Conservation (phyloP, 1,140 invertebrate species). For the Cydia strobilella region DNA sequence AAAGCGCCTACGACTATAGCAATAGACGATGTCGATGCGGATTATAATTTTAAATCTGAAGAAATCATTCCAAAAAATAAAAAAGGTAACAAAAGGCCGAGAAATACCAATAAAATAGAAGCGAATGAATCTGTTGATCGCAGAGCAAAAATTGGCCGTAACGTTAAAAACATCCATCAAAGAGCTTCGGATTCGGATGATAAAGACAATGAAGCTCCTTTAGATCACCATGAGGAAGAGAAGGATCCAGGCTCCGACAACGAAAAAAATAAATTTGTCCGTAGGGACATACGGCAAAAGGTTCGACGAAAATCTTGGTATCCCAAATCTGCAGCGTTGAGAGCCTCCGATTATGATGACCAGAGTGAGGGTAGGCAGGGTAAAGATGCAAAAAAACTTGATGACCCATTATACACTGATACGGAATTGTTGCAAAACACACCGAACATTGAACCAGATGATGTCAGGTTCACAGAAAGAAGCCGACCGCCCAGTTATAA, state of each 20-base stretch:
- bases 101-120: conserved; percentile 4
- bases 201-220: background rate
- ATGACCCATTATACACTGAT: background rate
- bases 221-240: background rate
- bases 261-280: conserved; percentile 26
- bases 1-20: background rate
- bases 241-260: background rate
- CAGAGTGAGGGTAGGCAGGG: background rate
- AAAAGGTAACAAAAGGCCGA: background rate
- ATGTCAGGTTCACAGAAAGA: background rate
- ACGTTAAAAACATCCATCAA: background rate
- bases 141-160: background rate
- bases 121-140: background rate
- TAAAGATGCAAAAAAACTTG: background rate
- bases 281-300: background rate
- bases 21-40: background rate
- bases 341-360: background rate
- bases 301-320: background rate
- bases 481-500: background rate
- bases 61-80: background rate
- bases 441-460: background rate
- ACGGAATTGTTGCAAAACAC: background rate
- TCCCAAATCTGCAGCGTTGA: background rate
- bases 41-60: background rate
- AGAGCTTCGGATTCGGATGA: conserved; percentile 2